A percentile compares a stretch with the other conserved stretches of the same genome.
Evolutionary conservation across 1,140 invertebrate species (phyloP).

Genomic region (Apis laboriosa): DNA sequence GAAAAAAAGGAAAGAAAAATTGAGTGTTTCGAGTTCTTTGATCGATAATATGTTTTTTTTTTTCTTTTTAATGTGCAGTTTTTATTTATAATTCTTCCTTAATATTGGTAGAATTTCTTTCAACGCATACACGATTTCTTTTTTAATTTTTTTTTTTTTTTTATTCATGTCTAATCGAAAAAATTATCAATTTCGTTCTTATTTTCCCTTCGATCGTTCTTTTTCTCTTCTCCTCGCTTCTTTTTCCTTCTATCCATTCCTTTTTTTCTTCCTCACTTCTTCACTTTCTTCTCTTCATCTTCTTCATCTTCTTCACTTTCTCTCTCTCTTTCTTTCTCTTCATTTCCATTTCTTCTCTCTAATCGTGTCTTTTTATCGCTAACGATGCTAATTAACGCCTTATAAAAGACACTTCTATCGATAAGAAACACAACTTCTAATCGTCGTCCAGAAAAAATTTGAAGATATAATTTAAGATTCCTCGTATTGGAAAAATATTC

Average conservation of each 20-base stretch:
- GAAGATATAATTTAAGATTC: not conserved
- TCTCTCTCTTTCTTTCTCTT: not conserved
- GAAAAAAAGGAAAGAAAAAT: not conserved
- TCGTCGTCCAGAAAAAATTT: not conserved
- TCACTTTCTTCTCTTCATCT: not conserved
- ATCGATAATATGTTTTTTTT: not conserved
- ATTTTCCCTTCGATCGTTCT: not conserved
- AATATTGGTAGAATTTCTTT: not conserved
- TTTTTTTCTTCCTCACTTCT: not conserved
- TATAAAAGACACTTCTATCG: not conserved
- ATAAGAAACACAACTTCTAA: not conserved
- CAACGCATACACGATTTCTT: not conserved
- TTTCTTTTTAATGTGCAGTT: not conserved
- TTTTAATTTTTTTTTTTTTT: not conserved
- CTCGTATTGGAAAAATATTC: not conserved
- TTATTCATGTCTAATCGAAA: not conserved
- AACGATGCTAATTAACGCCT: slow-evolving; percentile 5
- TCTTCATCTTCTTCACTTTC: not conserved
- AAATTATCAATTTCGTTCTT: not conserved
- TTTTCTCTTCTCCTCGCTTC: not conserved
- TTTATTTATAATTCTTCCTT: not conserved
- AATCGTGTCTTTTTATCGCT: slow-evolving; percentile 1
- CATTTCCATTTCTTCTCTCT: not conserved
- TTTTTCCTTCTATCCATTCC: not conserved
- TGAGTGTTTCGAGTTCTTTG: not conserved